phyloP scores from a whole-genome alignment of 2,797 vertebrate genomes.

The Cephalopachus bancanus region DNA sequence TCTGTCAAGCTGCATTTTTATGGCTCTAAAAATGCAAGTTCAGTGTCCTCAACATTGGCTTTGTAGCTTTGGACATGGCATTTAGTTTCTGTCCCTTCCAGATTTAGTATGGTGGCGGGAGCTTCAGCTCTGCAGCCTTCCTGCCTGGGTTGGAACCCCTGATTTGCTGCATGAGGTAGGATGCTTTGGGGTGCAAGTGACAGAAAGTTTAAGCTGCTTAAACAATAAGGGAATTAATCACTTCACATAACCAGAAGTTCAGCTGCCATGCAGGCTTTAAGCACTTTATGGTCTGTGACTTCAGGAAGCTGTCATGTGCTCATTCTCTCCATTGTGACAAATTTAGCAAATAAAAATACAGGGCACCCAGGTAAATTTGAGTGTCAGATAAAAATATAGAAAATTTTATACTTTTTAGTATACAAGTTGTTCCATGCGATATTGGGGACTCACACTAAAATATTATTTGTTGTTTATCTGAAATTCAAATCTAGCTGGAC shows the following conservation, averaged over 20 bases:
- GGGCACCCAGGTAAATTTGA: not conserved
- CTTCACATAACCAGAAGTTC: not conserved
- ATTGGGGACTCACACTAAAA: not conserved
- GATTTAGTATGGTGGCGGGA: not conserved
- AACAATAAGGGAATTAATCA: not conserved
- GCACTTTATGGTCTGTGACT: not conserved
- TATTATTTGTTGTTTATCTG: not conserved
- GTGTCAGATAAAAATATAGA: not conserved
- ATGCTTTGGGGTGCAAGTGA: not conserved
- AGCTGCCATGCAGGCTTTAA: not conserved
- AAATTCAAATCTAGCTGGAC: not conserved
- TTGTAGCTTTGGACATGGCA: not conserved
- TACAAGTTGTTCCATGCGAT: not conserved
- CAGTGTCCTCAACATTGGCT: not conserved
- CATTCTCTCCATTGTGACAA: not conserved
- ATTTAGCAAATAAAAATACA: not conserved
- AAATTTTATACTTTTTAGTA: not conserved
- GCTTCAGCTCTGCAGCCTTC: not conserved
- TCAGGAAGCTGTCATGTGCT: too few relatives aligned
- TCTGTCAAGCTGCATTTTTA: constrained; percentile 57
- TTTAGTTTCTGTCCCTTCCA: constrained; percentile 15
- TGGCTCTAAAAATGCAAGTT: constrained; percentile 50
- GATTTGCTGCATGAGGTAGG: not conserved
- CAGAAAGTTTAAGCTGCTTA: not conserved
- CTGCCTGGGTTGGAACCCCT: not conserved